phyloP scores from a whole-genome alignment of 2,113 vertebrate genomes.

The Herpailurus yagouaroundi region DNA sequence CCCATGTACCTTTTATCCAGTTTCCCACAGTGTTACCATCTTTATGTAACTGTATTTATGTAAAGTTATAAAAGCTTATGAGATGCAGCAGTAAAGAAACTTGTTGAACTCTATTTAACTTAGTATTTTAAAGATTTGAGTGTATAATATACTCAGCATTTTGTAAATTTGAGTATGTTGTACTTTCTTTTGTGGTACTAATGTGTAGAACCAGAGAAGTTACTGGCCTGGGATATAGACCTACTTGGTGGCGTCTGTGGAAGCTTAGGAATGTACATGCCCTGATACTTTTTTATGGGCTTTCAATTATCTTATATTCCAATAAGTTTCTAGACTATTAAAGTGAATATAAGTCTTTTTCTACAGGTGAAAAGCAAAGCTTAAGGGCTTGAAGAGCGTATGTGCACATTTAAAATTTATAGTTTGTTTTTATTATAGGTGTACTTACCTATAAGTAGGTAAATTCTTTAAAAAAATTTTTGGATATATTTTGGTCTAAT shows the following conservation, averaged over 20 bases:
- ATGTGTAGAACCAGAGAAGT: not conserved
- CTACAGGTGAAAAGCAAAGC: not conserved
- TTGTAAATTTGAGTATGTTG: not conserved
- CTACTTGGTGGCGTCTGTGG: not conserved
- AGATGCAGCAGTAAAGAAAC: not conserved
- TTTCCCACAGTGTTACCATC: not conserved
- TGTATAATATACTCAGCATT: not conserved
- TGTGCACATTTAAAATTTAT: not conserved
- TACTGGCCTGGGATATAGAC: not conserved
- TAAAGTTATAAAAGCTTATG: not conserved
- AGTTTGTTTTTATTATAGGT: not conserved
- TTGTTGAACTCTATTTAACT: not conserved
- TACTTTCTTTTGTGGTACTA: constrained; percentile 29
- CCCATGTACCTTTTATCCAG: not conserved
- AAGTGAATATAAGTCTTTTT: constrained; percentile 16
- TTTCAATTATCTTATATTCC: not conserved
- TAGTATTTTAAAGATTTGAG: not conserved
- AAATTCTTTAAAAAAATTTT: not conserved
- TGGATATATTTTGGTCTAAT: not conserved
- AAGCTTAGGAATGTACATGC: not conserved
- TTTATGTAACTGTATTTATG: not conserved
- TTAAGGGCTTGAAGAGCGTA: not conserved
- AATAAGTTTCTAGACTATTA: not conserved
- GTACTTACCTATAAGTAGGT: not conserved
- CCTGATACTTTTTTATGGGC: not conserved